Evolutionary conservation across 37 sponge, comb jelly and placozoan genomes (phyloP), one percentile per base, ranked within the genome.

Genomic region (Hexactinellida sp.): DNA sequence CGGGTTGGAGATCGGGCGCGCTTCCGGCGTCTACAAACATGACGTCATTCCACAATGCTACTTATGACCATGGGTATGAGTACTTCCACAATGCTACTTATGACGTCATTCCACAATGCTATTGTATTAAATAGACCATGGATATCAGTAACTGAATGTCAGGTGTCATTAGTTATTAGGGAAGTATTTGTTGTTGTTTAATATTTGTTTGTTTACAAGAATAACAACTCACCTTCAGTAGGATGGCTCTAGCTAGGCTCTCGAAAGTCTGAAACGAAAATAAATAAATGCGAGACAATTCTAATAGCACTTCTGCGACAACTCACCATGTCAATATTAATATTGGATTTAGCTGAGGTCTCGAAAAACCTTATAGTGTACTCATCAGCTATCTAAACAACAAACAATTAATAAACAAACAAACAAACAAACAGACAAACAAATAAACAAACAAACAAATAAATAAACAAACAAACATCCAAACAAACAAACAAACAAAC

Each of bases 381-480:
- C 76, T 63, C 76, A 7, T n/a, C 76, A n/a, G 76, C 76, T 3
- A 63, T 63, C 76, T 63, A 63, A 63, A 63, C 21, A 63, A 63
- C 10, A 41, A 5, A 41, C 47, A 41, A n/a, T 7, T n/a, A 63
- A 25, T n/a, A 63, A n/a, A 63, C 34, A 63, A 10, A n/a, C 34
- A 63, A n/a, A 63, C 30, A n/a, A 25, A n/a, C 30, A 10, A n/a
- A 10, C 28, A 25, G 34, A n/a, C 76, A 63, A n/a, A n/a, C n/a
- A n/a, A n/a, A 63, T 63, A 63, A 7, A 63, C 76, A 63, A 10
- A 28, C n/a, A n/a, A 41, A n/a, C 21, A 3, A 63, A 25, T n/a
- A 63, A n/a, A 63, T n/a, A 63, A 10, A n/a, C 34, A 63, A n/a
- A 63, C 30, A n/a, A 25, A n/a, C 30, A 10, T 3, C 25, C 28